Conservation (phyloP, 2,888 invertebrate species). For the Callyntrura guangdongensis region DNA sequence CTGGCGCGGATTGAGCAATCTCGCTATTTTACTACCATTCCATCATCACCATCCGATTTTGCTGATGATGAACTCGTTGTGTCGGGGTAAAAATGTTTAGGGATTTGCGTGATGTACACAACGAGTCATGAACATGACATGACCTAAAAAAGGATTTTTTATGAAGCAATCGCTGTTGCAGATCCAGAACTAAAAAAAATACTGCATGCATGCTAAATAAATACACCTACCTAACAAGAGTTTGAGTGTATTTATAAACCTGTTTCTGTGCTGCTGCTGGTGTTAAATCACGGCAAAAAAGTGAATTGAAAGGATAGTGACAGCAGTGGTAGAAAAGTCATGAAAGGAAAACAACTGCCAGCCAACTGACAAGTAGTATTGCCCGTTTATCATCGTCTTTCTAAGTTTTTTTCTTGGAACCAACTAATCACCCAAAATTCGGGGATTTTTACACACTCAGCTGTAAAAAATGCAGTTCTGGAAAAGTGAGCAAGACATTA, state of each 20-base stretch:
- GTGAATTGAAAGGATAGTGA: background rate
- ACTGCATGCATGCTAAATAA: background rate
- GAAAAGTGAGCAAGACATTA: slow-evolving; percentile 23
- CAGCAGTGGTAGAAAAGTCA: background rate
- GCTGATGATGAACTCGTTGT: slow-evolving; percentile 3
- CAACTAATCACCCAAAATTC: background rate
- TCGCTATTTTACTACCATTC: slow-evolving; percentile 20
- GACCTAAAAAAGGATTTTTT: slow-evolving; percentile 16
- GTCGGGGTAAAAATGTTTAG: background rate
- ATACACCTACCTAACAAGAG: too few relatives aligned
- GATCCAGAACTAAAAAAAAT: background rate
- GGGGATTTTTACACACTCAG: background rate
- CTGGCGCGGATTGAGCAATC: background rate
- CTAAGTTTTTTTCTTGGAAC: background rate
- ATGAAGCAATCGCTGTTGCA: slow-evolving; percentile 32
- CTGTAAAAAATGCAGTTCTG: slow-evolving; percentile 1
- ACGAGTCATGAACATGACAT: slow-evolving; percentile 28
- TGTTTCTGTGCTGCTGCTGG: background rate
- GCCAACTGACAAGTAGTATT: slow-evolving; percentile 16
- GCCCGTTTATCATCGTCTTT: background rate
- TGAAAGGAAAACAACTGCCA: too few relatives aligned
- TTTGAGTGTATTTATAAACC: background rate
- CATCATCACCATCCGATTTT: slow-evolving; percentile 26
- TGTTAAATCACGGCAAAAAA: background rate
- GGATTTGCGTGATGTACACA: background rate